Evolutionary conservation across 2,888 invertebrate species (phyloP).

Genomic region (Adineta ricciae): DNA sequence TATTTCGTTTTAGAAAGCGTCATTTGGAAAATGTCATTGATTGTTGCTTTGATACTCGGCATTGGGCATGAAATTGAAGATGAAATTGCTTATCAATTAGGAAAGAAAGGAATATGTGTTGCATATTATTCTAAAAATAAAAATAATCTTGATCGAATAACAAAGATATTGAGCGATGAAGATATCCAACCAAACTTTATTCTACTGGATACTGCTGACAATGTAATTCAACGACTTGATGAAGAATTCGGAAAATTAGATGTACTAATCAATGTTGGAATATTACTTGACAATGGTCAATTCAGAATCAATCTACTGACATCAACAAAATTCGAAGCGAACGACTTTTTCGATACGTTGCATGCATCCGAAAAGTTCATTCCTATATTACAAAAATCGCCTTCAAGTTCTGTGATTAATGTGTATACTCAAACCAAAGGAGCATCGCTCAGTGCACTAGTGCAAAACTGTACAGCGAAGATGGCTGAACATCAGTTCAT

Average conservation of each 20-base stretch:
- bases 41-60: slow-evolving; percentile 12
- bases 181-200: neutral
- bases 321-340: neutral
- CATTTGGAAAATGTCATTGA: neutral
- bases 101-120: neutral
- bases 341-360: slow-evolving; percentile 13
- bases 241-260: neutral
- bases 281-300: slow-evolving; percentile 10
- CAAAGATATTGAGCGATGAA: neutral
- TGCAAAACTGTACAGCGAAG: neutral
- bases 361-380: neutral
- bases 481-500: neutral
- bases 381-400: neutral
- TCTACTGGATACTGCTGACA: neutral
- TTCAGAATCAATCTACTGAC: neutral
- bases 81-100: neutral
- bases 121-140: neutral
- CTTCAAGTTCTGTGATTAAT: neutral
- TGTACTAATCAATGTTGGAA: slow-evolving; percentile 11
- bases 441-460: neutral
- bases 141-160: neutral
- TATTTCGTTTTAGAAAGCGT: too few species aligned
- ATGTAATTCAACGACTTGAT: neutral
- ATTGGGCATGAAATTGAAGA: neutral
- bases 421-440: neutral